Evolutionary conservation across 2,113 vertebrate genomes (phyloP).

Genomic region (Sialia sialis): DNA sequence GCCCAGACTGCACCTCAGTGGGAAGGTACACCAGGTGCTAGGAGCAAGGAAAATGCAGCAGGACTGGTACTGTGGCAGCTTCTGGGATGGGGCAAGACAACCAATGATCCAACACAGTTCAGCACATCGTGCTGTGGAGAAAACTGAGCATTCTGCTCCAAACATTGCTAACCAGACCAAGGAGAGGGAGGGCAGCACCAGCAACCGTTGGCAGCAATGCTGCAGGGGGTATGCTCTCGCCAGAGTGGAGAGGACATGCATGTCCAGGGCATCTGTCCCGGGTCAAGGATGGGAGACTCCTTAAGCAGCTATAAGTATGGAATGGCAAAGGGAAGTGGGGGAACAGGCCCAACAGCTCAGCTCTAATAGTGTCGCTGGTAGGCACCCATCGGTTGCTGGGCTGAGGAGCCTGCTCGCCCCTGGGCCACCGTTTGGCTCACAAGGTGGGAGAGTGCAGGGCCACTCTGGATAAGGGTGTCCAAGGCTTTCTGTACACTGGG

Average conservation of each 20-base stretch:
- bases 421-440: slow-evolving; percentile 80
- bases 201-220: slow-evolving; percentile 31
- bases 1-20: background rate
- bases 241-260: slow-evolving; percentile 44
- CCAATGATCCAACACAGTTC: background rate
- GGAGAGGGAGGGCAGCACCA: slow-evolving; percentile 4
- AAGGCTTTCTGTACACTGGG: slow-evolving; percentile 97
- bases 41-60: background rate
- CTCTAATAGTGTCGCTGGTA: slow-evolving; percentile 90
- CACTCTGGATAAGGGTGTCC: slow-evolving; percentile 96
- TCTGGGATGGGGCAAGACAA: background rate
- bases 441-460: slow-evolving; percentile 89
- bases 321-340: slow-evolving; percentile 29
- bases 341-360: background rate
- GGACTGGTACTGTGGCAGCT: background rate
- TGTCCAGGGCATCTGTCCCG: background rate
- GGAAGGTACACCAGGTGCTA: background rate
- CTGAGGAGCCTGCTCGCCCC: slow-evolving; percentile 58
- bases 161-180: background rate
- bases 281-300: slow-evolving; percentile 11
- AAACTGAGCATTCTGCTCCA: background rate
- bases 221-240: slow-evolving; percentile 26
- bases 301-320: slow-evolving; percentile 55
- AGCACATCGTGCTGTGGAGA: background rate
- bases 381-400: slow-evolving; percentile 78